These are phyloP conservation scores for Aphis gossypii DNA, from an alignment of 1,140 invertebrate species.

Conservation along the genomic window DNA sequence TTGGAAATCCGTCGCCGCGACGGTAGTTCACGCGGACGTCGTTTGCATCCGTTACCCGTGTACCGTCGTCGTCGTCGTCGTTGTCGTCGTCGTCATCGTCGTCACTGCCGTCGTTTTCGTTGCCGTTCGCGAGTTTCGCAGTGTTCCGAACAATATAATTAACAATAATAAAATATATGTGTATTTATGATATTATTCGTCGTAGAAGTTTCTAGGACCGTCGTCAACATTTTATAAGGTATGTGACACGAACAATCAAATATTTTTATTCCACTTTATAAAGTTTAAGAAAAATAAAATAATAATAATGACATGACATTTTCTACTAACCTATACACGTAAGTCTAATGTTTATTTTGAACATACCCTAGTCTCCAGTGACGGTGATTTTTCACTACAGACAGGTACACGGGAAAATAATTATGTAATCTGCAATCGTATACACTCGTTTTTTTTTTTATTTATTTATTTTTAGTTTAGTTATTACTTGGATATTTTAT, in stretches of 20 bases:
- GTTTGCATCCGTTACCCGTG: background rate
- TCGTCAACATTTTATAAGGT: background rate
- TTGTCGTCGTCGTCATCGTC: background rate
- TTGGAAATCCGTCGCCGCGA: constrained; percentile 28
- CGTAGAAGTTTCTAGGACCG: background rate
- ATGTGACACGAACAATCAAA: background rate
- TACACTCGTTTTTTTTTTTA: no score
- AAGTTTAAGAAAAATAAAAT: background rate
- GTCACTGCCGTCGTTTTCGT: background rate
- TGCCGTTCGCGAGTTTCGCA: background rate
- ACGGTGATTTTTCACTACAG: no score
- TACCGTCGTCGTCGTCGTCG: background rate
- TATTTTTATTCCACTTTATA: background rate
- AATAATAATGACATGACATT: background rate
- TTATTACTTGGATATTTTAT: no score
- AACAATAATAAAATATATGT: no score
- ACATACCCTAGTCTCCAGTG: no score
- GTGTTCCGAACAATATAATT: background rate
- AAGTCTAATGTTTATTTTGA: background rate
- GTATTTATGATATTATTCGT: background rate
- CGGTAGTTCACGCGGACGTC: constrained; percentile 39
- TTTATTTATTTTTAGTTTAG: no score
- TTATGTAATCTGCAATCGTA: no score
- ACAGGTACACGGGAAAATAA: no score
- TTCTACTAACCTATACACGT: background rate